A percentile compares a stretch with the other conserved stretches of the same genome.
Conservation (phyloP, 2,113 vertebrate species). For the Emydura subglobosa region DNA sequence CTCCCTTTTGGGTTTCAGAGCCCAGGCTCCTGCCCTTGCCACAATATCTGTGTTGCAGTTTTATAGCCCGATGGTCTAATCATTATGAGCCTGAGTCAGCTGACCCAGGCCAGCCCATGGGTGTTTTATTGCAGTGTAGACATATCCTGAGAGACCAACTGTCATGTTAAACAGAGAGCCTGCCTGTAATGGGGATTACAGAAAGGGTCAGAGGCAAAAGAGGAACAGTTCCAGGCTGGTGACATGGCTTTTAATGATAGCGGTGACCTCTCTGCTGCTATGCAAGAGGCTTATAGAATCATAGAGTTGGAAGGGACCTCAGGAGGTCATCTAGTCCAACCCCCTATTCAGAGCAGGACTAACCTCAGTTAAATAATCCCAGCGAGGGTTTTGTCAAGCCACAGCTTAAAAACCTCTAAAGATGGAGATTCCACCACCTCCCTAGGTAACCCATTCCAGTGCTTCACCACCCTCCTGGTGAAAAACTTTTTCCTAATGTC, state of each 20-base stretch:
- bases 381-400: too few relatives aligned
- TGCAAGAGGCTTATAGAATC: background rate
- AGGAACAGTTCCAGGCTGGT: background rate
- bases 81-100: background rate
- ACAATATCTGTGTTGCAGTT: background rate
- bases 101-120: background rate
- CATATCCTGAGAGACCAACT: background rate
- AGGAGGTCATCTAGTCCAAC: too few relatives aligned
- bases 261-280: background rate
- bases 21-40: background rate
- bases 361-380: too few relatives aligned
- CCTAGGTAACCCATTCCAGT: too few relatives aligned
- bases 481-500: too few relatives aligned
- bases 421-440: too few relatives aligned
- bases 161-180: background rate
- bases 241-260: background rate
- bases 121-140: background rate
- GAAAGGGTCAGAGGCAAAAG: fast-evolving
- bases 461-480: too few relatives aligned
- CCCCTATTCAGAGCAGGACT: too few relatives aligned
- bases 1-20: background rate
- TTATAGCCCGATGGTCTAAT: background rate
- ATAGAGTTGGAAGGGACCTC: too few relatives aligned
- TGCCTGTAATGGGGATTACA: background rate
- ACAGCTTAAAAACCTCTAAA: too few relatives aligned